These are phyloP conservation scores for Syngnathus rostellatus DNA, from an alignment of 2,797 vertebrate genomes.

Conservation along the genomic window DNA sequence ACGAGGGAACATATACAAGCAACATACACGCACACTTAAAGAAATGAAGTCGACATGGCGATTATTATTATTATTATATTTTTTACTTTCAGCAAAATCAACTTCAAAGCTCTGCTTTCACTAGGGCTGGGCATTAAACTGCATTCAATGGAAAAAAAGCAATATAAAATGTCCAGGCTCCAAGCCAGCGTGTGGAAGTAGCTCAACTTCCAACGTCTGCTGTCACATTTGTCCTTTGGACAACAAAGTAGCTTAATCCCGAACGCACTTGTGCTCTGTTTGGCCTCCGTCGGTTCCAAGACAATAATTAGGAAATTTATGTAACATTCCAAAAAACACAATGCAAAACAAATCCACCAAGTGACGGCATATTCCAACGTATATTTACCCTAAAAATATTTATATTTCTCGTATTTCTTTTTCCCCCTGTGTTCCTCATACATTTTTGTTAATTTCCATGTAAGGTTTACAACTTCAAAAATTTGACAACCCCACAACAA, in stretches of 20 bases:
- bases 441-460: background rate
- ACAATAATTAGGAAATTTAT: too few species aligned
- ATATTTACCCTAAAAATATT: background rate
- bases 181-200: background rate
- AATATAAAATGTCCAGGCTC: background rate
- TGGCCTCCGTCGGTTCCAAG: background rate
- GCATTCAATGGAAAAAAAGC: background rate
- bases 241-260: background rate
- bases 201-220: background rate
- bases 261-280: background rate
- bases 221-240: background rate
- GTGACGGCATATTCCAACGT: background rate
- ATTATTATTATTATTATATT: background rate
- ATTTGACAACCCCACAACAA: background rate
- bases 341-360: background rate
- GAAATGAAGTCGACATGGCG: constrained; percentile 2
- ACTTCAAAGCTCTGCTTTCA: background rate
- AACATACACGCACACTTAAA: background rate
- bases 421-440: background rate
- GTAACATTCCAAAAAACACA: background rate
- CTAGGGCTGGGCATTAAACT: background rate
- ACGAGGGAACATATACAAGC: constrained; percentile 14
- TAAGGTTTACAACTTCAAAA: background rate
- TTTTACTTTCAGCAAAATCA: background rate
- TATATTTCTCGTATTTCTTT: background rate